phyloP scores from a whole-genome alignment of 2,113 vertebrate genomes.

The Mesocricetus auratus region DNA sequence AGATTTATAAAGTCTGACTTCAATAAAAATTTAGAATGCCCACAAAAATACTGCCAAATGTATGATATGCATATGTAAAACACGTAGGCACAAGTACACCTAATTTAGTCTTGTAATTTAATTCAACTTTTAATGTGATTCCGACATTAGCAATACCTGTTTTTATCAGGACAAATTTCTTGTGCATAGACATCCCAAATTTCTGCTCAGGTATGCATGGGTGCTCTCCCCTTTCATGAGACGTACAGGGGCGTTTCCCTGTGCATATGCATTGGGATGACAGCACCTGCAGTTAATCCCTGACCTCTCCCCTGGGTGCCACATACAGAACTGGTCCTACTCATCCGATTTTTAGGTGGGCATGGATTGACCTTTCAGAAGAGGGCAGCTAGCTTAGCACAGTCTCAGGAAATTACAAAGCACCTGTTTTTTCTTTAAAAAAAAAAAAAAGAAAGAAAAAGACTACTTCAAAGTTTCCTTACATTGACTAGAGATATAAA shows the following conservation, averaged over 20 bases:
- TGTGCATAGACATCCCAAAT: not conserved
- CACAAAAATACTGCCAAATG: not conserved
- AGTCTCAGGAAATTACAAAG: constrained; percentile 13
- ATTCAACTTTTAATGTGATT: constrained; percentile 36
- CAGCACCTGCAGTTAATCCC: not conserved
- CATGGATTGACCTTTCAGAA: not conserved
- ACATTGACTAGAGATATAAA: not conserved
- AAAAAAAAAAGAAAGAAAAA: not conserved
- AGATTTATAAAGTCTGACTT: constrained; percentile 3
- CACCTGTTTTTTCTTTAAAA: not conserved
- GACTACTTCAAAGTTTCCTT: constrained; percentile 2
- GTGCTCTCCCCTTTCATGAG: not conserved
- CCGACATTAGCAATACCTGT: not conserved
- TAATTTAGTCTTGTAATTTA: constrained; percentile 15
- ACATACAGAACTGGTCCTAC: not conserved
- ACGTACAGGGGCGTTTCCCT: not conserved
- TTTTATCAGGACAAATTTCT: not conserved
- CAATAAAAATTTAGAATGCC: not conserved
- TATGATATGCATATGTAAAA: not conserved
- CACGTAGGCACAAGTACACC: not conserved
- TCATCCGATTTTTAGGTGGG: not conserved
- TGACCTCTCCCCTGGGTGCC: not conserved
- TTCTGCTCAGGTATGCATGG: not conserved
- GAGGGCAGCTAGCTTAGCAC: not conserved
- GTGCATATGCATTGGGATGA: rapidly evolving